Conservation (phyloP, 2,888 invertebrate species). For the Noctua janthina region DNA sequence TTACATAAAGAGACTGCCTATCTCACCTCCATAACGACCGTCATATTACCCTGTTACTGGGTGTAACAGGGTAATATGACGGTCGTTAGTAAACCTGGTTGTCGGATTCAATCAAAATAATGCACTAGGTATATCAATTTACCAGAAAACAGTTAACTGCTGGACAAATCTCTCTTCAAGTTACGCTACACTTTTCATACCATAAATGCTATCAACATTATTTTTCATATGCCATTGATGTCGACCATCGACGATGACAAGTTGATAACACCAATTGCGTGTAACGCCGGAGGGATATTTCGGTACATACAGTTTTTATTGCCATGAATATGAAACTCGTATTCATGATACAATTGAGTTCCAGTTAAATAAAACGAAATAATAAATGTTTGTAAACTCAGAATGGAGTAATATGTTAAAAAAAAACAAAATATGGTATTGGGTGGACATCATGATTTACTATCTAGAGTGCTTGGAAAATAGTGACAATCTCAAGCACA, state of each 20-base stretch:
- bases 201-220: not conserved
- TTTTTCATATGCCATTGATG: conserved; percentile 34
- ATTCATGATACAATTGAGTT: conserved; percentile 33
- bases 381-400: not conserved
- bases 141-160: too few relatives aligned
- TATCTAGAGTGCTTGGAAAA: not conserved
- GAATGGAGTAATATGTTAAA: not conserved
- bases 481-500: not conserved
- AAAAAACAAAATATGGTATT: not conserved
- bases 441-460: not conserved
- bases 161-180: not conserved
- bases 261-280: conserved; percentile 47
- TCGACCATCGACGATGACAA: conserved; percentile 34
- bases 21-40: too few relatives aligned
- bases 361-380: conserved; percentile 28
- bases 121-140: too few relatives aligned
- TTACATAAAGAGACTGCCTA: too few relatives aligned
- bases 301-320: conserved; percentile 45
- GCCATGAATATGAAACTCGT: conserved; percentile 38
- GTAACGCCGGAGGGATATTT: conserved; percentile 40
- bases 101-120: too few relatives aligned
- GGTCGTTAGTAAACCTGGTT: too few relatives aligned
- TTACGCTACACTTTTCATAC: not conserved
- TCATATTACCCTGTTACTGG: too few relatives aligned
- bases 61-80: too few relatives aligned